Base-by-base conservation (phyloP, 2,888 invertebrate genomes). In the Lochmaea capreae region DNA sequence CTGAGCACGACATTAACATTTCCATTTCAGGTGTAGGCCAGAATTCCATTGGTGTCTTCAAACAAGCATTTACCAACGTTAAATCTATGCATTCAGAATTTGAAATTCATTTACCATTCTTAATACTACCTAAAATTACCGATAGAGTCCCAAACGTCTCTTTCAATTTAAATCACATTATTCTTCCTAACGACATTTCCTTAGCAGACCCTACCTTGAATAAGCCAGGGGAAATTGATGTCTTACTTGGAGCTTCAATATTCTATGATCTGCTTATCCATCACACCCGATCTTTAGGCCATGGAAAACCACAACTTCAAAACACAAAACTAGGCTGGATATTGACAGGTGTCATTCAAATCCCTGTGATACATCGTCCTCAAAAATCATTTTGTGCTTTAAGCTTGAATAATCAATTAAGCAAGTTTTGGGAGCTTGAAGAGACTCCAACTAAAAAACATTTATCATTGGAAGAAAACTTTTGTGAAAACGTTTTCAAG, bases 401-500 rank as follows among this genome's bases (percentile, higher is more conserved):
- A 39, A 39, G 16, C 14, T 33, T 61, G 33, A 33, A 61, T 14
- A 5, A 61, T 16, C 61, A 61, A 61, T 39, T 39, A 61, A 14
- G 10, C 33, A 61, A 61, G 39, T 61, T 61, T 16, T 61, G 61
- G 42, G 33, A 61, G 10, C n/a, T 39, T 33, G 52, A 52, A n/a
- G 52, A 52, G n/a, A n/a, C 52, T 5, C 8, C 52, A 52, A 14
- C n/a, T 6, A 52, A 52, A 52, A 52, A n/a, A n/a, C 52, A n/a
- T 52, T 52, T 46, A 46, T 46, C 46, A 12, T 11, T 12, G 18
- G 59, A 59, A 59, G 59, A 59, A 59, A 59, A 16, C 9, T 59
- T 33, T 59, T 33, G 8, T 33, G 33, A 33, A 59, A 59, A 22
- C 11, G 2, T 59, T 1, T 59, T 59, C 26, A 59, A 59, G 8